Evolutionary conservation across 2,888 invertebrate species (phyloP), one percentile per base, ranked within the genome.

Genomic region (Sphaeridia pumilis): DNA sequence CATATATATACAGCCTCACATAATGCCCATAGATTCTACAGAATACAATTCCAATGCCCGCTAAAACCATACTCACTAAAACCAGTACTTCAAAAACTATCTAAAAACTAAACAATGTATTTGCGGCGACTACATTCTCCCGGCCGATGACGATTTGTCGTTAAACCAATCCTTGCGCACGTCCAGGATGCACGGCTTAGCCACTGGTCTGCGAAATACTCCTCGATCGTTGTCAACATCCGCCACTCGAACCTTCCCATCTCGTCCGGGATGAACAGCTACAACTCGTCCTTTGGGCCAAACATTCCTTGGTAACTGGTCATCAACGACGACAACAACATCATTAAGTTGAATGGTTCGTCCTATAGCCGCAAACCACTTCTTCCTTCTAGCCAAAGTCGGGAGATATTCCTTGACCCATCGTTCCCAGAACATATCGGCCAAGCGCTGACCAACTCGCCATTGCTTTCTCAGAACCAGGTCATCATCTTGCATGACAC

Each of bases 401-500:
- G 61, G 62, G 2, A 63, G 26, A 42, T 59, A 65, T 41, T 60
- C 65, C 5, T 31, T 25, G 1, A 58, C 17, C 58, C 58, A 65
- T 2, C 61, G 47, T 22, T 36, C 43, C 62, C 61, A 65, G 49
- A 62, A 61, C 1, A 48, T 7, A n/a, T 58, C 56, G 0, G 59
- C 54, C 5, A 64, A 31, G 1, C 35, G 31, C 45, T 65, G 63
- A 2, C 50, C 43, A 2, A 25, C 22, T 27, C 51, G 34, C 58
- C 60, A 60, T 2, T 49, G 42, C 26, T 49, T 49, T 12, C 58
- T 17, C 4, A 43, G 27, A 27, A n/a, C 46, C 0, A 49, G 21
- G 36, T 58, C 57, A 2, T 20, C 21, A 1, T 54, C 48, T 7
- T 3, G 10, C n/a, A 55, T 54, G 14, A 22, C 34, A 38, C 58